A percentile compares a stretch with the other conserved stretches of the same genome.
phyloP scores from a whole-genome alignment of 2,888 invertebrate species.

The Callinectes sapidus region DNA sequence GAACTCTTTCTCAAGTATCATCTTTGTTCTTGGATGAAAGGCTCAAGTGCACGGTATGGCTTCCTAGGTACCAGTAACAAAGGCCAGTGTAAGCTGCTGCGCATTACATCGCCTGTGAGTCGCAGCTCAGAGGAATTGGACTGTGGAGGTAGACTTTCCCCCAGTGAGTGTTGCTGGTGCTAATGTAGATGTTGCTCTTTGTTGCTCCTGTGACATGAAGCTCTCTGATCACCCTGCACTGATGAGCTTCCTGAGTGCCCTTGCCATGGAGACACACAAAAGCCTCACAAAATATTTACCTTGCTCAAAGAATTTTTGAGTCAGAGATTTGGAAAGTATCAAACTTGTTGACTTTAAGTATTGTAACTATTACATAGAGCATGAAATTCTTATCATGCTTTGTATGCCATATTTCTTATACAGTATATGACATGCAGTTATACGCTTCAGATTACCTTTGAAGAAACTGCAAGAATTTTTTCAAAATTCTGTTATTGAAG shows the following conservation, averaged over 20 bases:
- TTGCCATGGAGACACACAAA: constrained; percentile 12
- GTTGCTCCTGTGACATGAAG: constrained; percentile 26
- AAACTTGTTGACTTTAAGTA: neutral
- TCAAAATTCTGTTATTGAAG: constrained; percentile 21
- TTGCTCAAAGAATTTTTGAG: neutral
- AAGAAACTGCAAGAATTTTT: neutral
- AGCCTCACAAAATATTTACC: neutral
- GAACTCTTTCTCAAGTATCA: constrained; percentile 42
- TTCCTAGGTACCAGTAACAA: constrained; percentile 68
- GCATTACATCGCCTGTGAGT: constrained; percentile 63
- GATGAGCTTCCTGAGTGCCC: constrained; percentile 18
- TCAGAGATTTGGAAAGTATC: neutral
- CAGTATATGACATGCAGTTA: neutral
- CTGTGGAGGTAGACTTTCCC: constrained; percentile 67
- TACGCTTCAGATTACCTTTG: neutral
- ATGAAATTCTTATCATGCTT: neutral
- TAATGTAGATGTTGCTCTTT: constrained; percentile 52
- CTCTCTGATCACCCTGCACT: constrained; percentile 51
- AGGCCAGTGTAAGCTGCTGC: constrained; percentile 68
- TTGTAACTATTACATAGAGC: neutral
- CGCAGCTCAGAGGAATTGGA: constrained; percentile 71
- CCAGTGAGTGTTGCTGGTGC: constrained; percentile 65
- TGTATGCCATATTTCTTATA: neutral
- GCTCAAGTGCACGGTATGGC: constrained; percentile 61
- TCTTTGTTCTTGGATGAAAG: constrained; percentile 54